These are phyloP conservation scores for Plotosus lineatus DNA, from an alignment of 2,113 vertebrate species.

Conservation along the genomic window DNA sequence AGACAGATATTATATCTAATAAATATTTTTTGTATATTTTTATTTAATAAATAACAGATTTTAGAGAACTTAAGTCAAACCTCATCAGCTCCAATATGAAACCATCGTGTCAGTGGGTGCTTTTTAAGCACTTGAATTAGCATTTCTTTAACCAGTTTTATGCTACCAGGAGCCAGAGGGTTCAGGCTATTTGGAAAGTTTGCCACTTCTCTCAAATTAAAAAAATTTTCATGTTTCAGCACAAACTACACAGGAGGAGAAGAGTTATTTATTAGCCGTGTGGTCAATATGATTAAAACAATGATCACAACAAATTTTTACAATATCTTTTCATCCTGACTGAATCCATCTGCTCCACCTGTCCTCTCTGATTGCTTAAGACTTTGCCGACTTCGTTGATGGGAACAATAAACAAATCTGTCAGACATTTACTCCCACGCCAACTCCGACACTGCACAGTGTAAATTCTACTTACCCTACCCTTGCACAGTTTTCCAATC, in stretches of 20 bases:
- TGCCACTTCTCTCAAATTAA: conserved; percentile 70
- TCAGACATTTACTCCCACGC: too few relatives aligned
- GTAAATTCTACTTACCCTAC: too few relatives aligned
- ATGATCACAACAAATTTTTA: too few relatives aligned
- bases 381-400: too few relatives aligned
- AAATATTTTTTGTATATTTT: too few relatives aligned
- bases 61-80: conserved; percentile 51
- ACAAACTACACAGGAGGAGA: conserved; percentile 66
- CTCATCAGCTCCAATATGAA: conserved; percentile 73
- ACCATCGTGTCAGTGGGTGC: conserved; percentile 67
- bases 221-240: conserved; percentile 75
- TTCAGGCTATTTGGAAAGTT: conserved; percentile 79
- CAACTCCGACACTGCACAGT: too few relatives aligned
- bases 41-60: background rate
- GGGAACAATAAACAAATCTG: too few relatives aligned
- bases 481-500: too few relatives aligned
- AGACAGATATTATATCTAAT: too few relatives aligned
- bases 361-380: too few relatives aligned
- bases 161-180: conserved; percentile 63
- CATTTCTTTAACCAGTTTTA: conserved; percentile 68
- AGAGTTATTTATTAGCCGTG: background rate
- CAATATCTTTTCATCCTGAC: too few relatives aligned
- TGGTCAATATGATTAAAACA: background rate
- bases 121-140: conserved; percentile 70
- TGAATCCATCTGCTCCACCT: too few relatives aligned